Evolutionary conservation across 2,113 vertebrate species (phyloP), one percentile per base, ranked within the genome.

Genomic region (Antigone vipio): DNA sequence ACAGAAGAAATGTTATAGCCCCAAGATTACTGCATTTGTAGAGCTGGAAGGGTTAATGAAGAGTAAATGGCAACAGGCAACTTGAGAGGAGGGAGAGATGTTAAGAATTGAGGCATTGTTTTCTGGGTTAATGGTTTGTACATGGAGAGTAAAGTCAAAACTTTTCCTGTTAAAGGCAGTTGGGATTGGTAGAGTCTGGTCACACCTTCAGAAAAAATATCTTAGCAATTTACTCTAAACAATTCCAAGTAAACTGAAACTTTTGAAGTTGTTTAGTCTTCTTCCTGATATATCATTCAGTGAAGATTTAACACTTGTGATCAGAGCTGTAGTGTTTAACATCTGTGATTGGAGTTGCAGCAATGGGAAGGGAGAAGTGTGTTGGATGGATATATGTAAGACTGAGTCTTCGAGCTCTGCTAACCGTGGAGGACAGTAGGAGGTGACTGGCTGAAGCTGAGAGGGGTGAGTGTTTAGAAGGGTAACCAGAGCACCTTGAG

Each of bases 21-120:
- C 32, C 45, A 45, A 63, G 74, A 69, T 64, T 85, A 80, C 2
- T 2, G 42, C 63, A 40, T 64, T 86, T 88, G 58, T 63, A 78
- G 85, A 91, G 44, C 75, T 78, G 88, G 71, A 97, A 92, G 85
- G 83, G 96, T 96, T 96, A 96, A 95, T 34, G 44, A 83, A 91
- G 85, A 83, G 35, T 94, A 94, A 95, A 92, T n/a, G 76, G 85
- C 73, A 84, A 74, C 44, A 68, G 34, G 94, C 68, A 92, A 91
- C 64, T 56, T 92, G 93, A 93, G 91, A 92, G 77, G 85, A 90
- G 68, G 60, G 72, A 92, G 76, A 78, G 22, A 94, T 93, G 66
- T 93, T 93, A 92, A 92, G 91, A 95, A 90, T 2, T 1, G 29
- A 88, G 52, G 79, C 62, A 94, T 97, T 97, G 92, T 97, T 95